phyloP scores from a whole-genome alignment of 2,888 invertebrate genomes.

The Scaptodrosophila latifasciaeformis region DNA sequence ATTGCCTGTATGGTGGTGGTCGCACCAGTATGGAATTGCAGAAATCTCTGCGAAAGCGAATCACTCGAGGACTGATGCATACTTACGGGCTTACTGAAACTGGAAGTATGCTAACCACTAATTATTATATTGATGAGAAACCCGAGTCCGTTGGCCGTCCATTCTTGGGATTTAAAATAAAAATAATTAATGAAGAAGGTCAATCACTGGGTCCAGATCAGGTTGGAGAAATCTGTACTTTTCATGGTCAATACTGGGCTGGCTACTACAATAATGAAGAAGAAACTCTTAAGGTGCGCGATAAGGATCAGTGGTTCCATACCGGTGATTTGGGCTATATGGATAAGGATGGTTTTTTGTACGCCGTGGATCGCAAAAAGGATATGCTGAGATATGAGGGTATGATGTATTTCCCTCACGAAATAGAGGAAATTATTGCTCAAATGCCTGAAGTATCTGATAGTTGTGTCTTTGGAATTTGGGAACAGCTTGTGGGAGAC shows the following conservation, averaged over 20 bases:
- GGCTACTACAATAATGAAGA: slow-evolving; percentile 68
- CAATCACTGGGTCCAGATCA: slow-evolving; percentile 48
- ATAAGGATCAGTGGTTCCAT: slow-evolving; percentile 63
- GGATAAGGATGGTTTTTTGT: slow-evolving; percentile 66
- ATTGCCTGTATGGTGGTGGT: no score
- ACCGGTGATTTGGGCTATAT: slow-evolving; percentile 72
- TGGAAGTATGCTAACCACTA: slow-evolving; percentile 40
- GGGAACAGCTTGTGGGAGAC: slow-evolving; percentile 57
- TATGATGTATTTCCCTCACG: slow-evolving; percentile 64
- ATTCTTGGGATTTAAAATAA: slow-evolving; percentile 40
- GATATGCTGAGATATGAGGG: slow-evolving; percentile 64
- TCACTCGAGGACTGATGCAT: no score
- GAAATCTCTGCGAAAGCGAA: slow-evolving; percentile 38
- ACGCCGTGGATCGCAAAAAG: slow-evolving; percentile 64
- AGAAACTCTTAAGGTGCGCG: slow-evolving; percentile 47
- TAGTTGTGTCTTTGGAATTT: slow-evolving; percentile 67
- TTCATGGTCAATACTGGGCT: slow-evolving; percentile 46
- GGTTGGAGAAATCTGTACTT: slow-evolving; percentile 64
- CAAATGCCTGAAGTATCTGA: slow-evolving; percentile 59
- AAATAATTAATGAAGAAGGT: slow-evolving; percentile 56
- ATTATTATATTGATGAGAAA: slow-evolving; percentile 43
- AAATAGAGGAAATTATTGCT: slow-evolving; percentile 62
- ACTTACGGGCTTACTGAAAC: slow-evolving; percentile 66
- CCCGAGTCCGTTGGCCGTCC: slow-evolving; percentile 63
- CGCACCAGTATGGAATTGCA: no score